These are phyloP conservation scores for Colletes collaris DNA, from an alignment of 2,888 invertebrate species.

Conservation along the genomic window DNA sequence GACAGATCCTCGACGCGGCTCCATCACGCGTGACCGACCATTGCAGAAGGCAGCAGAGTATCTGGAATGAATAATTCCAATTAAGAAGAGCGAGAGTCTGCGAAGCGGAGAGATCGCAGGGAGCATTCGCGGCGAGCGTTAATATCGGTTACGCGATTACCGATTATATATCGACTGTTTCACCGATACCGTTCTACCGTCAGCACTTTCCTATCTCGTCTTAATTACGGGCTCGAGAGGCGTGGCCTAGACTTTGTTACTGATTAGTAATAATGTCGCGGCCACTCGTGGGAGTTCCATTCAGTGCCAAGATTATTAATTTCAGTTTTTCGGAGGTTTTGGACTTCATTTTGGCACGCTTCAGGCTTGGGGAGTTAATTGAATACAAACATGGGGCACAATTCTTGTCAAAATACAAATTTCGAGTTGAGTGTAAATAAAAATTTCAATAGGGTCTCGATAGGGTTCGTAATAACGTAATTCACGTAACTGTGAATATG, in stretches of 20 bases:
- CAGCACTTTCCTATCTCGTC: constrained; percentile 39
- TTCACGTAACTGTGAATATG: too few species aligned
- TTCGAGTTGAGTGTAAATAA: too few species aligned
- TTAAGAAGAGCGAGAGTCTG: constrained; percentile 31
- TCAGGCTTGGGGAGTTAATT: too few species aligned
- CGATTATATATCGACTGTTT: constrained; percentile 36
- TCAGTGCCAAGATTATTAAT: constrained; percentile 23
- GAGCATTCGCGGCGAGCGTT: constrained; percentile 4
- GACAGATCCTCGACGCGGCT: constrained; percentile 7
- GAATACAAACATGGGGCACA: too few species aligned
- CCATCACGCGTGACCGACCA: constrained; percentile 29
- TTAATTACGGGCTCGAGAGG: constrained; percentile 38
- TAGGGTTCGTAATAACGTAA: too few species aligned
- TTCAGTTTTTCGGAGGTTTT: neutral
- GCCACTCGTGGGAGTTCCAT: neutral
- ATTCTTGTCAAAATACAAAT: too few species aligned
- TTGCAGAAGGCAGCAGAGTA: neutral
- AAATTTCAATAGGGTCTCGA: too few species aligned
- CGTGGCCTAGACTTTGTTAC: constrained; percentile 28
- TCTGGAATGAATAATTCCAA: constrained; percentile 41
- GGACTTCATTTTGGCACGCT: too few species aligned
- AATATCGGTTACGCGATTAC: constrained; percentile 49
- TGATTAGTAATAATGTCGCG: neutral
- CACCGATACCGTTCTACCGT: constrained; percentile 23
- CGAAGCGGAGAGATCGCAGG: neutral